Evolutionary conservation across 2,888 invertebrate species (phyloP), one percentile per base, ranked within the genome.

Genomic region (Reticulitermes lucifugus): DNA sequence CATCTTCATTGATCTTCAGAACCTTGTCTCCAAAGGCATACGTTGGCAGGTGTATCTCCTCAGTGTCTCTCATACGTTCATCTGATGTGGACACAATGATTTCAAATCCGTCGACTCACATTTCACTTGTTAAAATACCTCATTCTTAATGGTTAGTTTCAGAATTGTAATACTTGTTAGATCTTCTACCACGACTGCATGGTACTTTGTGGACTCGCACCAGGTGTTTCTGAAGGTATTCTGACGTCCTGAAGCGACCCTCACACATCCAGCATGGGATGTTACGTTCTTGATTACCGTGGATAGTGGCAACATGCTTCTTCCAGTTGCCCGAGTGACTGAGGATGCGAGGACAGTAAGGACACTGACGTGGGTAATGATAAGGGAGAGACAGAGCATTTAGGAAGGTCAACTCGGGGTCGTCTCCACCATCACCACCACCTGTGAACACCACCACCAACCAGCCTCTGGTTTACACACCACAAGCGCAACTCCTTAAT

Each of bases 251-350:
- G 87, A 89, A 89, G 84, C 89, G 85, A 84, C 89, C 89, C 14
- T 88, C 88, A 87, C 89, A 89, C 86, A 89, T 89, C 75, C 88
- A 86, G 87, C 89, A 89, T 86, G 89, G 89, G 87, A 89, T 88
- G 81, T 88, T 88, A 87, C 89, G 88, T 79, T 89, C 88, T 82
- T 89, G 87, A 55, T 88, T 88, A 87, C 89, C 89, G 87, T 89
- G 89, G 88, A 89, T 89, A 51, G 89, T 89, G 82, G 89, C 87
- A 82, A 89, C 89, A 86, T 89, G 89, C 84, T 89, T 89, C 88
- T 89, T 88, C 89, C 89, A 89, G 87, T 89, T 89, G 80, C 89
- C 89, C 85, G 89, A 89, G 87, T 89, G 89, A 84, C 89, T 89
- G 85, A 89, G 88, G 75, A 89, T 85, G 84, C 89, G 88, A 55